Percentiles rank a stretch among this genome's conserved stretches.
Conservation (phyloP, 2,888 invertebrate species). For the Gastracanthus pulcherrimus region DNA sequence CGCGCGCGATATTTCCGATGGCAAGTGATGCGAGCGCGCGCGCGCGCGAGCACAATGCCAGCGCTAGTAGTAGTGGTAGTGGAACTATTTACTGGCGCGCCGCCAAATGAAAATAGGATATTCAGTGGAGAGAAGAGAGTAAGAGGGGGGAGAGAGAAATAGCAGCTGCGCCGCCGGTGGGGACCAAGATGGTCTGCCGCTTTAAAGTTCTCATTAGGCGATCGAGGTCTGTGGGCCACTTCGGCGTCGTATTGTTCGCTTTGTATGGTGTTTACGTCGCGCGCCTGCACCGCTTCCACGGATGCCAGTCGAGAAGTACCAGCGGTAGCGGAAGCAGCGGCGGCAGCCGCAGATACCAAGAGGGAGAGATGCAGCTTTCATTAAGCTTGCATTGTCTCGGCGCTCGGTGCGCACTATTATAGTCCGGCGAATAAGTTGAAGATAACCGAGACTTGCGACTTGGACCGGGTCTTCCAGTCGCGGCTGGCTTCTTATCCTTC, state of each 20-base stretch:
- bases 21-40: slow-evolving; percentile 32
- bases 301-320: no score
- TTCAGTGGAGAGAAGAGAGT: slow-evolving; percentile 9
- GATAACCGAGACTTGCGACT: slow-evolving; percentile 57
- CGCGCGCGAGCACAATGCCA: slow-evolving; percentile 5
- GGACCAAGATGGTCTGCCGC: slow-evolving; percentile 56
- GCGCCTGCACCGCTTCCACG: slow-evolving; percentile 21
- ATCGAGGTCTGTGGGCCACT: slow-evolving; percentile 74
- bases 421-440: slow-evolving; percentile 71
- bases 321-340: no score
- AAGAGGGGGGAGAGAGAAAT: slow-evolving; percentile 8
- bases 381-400: slow-evolving; percentile 74
- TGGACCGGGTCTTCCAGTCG: not conserved
- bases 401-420: slow-evolving; percentile 66
- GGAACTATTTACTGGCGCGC: slow-evolving; percentile 56
- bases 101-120: slow-evolving; percentile 64
- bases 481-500: not conserved
- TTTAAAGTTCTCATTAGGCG: slow-evolving; percentile 74
- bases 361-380: slow-evolving; percentile 70
- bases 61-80: no score
- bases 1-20: slow-evolving; percentile 38
- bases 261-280: slow-evolving; percentile 72
- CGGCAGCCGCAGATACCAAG: no score
- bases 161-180: slow-evolving; percentile 60
- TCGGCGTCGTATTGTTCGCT: slow-evolving; percentile 72